Conservation (phyloP, 2,888 invertebrate species). For the Epistrophella euchroma region DNA sequence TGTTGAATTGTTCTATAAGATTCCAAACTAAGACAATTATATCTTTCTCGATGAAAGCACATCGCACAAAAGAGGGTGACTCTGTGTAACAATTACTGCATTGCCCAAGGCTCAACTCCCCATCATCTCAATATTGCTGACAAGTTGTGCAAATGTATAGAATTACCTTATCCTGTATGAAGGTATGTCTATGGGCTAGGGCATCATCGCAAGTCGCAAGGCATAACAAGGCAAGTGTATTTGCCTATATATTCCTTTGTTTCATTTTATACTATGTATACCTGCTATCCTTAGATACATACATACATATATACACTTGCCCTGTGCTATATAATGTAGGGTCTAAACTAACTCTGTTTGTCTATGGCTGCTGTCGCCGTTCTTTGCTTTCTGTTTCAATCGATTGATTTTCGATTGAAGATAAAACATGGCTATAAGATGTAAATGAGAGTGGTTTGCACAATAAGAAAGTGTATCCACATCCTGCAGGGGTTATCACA, state of each 20-base stretch:
- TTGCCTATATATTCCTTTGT: constrained; percentile 30
- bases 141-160: constrained; percentile 36
- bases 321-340: background rate
- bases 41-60: constrained; percentile 30
- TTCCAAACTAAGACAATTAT: constrained; percentile 34
- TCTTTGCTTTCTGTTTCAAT: constrained; percentile 52
- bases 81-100: constrained; percentile 35
- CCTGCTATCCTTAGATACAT: background rate
- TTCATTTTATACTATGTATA: constrained; percentile 4
- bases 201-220: no score
- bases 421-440: constrained; percentile 60
- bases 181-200: background rate
- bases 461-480: constrained; percentile 48
- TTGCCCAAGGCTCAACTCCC: constrained; percentile 26
- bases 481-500: constrained; percentile 44
- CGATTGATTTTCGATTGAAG: constrained; percentile 70
- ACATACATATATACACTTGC: background rate
- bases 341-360: background rate
- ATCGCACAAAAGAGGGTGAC: constrained; percentile 31
- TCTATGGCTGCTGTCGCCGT: constrained; percentile 15
- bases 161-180: constrained; percentile 19
- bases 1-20: constrained; percentile 32
- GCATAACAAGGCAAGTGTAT: constrained; percentile 4
- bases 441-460: constrained; percentile 64
- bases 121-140: constrained; percentile 15